Evolutionary conservation across 2,888 invertebrate genomes (phyloP), one percentile per base, ranked within the genome.

Genomic region (Nemoura dubitans): DNA sequence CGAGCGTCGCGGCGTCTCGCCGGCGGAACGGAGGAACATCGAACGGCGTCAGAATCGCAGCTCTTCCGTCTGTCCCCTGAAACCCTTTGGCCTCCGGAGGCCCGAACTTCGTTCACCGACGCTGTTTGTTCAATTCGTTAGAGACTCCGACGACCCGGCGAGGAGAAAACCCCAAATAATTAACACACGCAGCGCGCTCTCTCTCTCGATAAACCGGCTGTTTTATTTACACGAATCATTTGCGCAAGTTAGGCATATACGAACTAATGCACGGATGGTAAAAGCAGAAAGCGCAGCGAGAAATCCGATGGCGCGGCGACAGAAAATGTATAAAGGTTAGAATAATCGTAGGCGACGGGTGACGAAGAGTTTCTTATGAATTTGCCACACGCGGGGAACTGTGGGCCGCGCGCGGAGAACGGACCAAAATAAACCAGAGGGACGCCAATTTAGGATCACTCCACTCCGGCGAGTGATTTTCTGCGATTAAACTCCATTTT

Each of bases 121-220:
- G 85, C 77, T 87, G 85, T 87, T 87, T 84, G 59, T 76, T 27
- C 85, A 85, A 85, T 82, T 85, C 82, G 78, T 87, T 87, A 87
- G 78, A 16, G 78, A 26, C 27, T 28, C n/a, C 81, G 85, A 87
- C 36, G 80, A 83, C n/a, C n/a, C n/a, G n/a, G n/a, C 78, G 84
- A 36, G 25, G 59, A 59, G 86, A 86, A 83, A 86, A 86, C 86
- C 84, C 85, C 29, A 86, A 86, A 86, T 86, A 86, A 86, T 86
- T 86, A 86, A 86, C 86, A 86, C 28, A 1, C 21, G 59, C 84
- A 30, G 77, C 59, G 3, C 36, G 36, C 36, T 36, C 36, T 36
- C 36, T 59, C 59, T 59, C 59, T 59, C 59, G 59, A 59, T 59
- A 59, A 59, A 59, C 59, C 14, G 59, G 10, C 59, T 59, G 59